phyloP scores from a whole-genome alignment of 2,888 invertebrate species.

The Lithosia quadra region DNA sequence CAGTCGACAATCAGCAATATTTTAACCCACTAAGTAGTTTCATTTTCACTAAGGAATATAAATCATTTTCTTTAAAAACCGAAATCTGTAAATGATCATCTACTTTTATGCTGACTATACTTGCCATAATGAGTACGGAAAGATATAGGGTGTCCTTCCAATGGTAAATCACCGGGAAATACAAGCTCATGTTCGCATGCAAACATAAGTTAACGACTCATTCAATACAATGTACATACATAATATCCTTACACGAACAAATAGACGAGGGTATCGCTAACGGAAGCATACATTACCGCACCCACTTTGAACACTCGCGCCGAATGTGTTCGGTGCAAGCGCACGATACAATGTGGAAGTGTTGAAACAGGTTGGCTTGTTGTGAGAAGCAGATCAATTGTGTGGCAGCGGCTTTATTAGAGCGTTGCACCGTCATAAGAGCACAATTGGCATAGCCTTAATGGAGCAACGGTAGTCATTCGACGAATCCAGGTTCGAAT shows the following conservation, averaged over 20 bases:
- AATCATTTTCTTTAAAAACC: too few relatives aligned
- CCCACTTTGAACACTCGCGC: constrained; percentile 50
- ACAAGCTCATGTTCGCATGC: neutral
- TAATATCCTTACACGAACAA: constrained; percentile 9
- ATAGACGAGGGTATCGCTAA: constrained; percentile 14
- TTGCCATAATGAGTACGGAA: neutral
- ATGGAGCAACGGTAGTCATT: neutral
- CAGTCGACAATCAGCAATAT: too few relatives aligned
- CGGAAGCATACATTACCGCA: constrained; percentile 50
- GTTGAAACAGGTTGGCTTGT: constrained; percentile 60
- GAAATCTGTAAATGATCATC: too few relatives aligned
- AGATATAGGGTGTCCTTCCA: neutral
- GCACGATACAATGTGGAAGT: constrained; percentile 49
- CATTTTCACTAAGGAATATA: too few relatives aligned
- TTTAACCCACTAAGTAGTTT: too few relatives aligned
- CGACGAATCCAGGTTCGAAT: neutral
- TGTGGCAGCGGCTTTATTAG: constrained; percentile 5
- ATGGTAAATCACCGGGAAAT: neutral
- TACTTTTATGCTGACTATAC: too few relatives aligned
- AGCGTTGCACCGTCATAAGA: neutral
- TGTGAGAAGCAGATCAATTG: constrained; percentile 52
- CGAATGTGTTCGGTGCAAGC: constrained; percentile 38
- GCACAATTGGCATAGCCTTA: neutral
- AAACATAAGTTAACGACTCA: neutral
- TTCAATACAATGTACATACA: constrained; percentile 5